Conservation (phyloP, 2,797 vertebrate species). For the Hapalemur alaotrensis region DNA sequence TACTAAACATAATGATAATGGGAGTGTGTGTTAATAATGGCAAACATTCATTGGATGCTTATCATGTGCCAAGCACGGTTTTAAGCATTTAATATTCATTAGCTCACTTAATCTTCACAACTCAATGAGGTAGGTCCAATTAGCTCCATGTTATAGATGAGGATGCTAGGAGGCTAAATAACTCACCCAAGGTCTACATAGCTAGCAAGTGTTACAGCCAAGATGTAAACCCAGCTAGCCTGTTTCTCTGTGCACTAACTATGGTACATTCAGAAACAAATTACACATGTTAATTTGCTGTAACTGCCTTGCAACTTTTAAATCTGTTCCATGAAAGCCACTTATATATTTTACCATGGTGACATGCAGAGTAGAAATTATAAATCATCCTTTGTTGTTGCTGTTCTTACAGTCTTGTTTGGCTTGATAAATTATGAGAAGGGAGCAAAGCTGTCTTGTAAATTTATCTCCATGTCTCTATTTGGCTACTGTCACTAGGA, state of each 20-base stretch:
- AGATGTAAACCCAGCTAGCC: not conserved
- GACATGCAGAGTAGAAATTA: slow-evolving; percentile 24
- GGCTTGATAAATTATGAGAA: slow-evolving; percentile 61
- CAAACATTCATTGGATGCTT: not conserved
- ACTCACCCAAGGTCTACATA: not conserved
- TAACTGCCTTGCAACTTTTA: slow-evolving; percentile 54
- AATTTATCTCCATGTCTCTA: slow-evolving; percentile 70
- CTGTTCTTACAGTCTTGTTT: slow-evolving; percentile 53
- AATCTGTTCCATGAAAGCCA: slow-evolving; percentile 34
- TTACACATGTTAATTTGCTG: slow-evolving; percentile 3
- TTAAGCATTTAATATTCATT: not conserved
- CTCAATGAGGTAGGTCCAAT: not conserved
- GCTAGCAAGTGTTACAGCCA: not conserved
- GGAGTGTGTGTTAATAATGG: not conserved
- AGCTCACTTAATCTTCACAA: not conserved
- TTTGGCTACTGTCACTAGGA: slow-evolving; percentile 65
- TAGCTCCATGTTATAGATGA: not conserved
- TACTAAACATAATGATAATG: not conserved
- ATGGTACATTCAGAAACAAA: not conserved
- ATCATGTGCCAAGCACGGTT: not conserved
- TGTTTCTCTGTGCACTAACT: not conserved
- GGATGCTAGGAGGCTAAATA: not conserved
- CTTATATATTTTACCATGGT: slow-evolving; percentile 39
- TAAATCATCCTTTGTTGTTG: slow-evolving; percentile 61
- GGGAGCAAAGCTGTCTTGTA: slow-evolving; percentile 62